These are phyloP conservation scores for Ciconia stormi DNA, from an alignment of 2,113 vertebrate species.

Conservation along the genomic window DNA sequence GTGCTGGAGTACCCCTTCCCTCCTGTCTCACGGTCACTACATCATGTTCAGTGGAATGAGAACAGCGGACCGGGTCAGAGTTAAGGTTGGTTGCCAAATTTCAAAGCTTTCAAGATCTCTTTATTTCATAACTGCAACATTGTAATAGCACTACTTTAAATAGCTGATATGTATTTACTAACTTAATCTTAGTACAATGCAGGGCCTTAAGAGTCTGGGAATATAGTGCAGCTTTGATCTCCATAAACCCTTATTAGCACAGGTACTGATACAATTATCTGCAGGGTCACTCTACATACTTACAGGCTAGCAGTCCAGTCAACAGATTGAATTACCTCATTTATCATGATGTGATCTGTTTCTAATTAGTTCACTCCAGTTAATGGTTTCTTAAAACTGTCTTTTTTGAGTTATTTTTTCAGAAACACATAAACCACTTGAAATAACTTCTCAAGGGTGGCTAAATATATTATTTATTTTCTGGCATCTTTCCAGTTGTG, in stretches of 20 bases:
- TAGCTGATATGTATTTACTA: slow-evolving; percentile 30
- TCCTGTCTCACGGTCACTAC: not conserved
- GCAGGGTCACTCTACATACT: slow-evolving; percentile 9
- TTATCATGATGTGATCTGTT: slow-evolving; percentile 59
- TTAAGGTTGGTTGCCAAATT: slow-evolving; percentile 42
- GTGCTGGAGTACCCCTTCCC: not conserved
- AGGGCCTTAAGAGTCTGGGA: not conserved
- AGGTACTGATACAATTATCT: slow-evolving; percentile 56
- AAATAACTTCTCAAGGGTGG: slow-evolving; percentile 17
- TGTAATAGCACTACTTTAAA: slow-evolving; percentile 40
- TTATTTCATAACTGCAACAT: slow-evolving; percentile 18
- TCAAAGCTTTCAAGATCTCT: slow-evolving; percentile 41
- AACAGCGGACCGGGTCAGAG: not conserved
- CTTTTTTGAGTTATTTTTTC: slow-evolving; percentile 15
- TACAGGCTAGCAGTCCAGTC: slow-evolving; percentile 12
- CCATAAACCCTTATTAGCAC: slow-evolving; percentile 50
- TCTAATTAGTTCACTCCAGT: slow-evolving; percentile 45
- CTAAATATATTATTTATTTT: slow-evolving; percentile 33
- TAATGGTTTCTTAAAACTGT: slow-evolving; percentile 53
- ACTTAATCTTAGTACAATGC: slow-evolving; percentile 27
- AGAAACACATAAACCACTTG: slow-evolving; percentile 39
- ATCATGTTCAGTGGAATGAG: not conserved
- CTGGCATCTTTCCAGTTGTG: slow-evolving; percentile 1
- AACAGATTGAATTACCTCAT: slow-evolving; percentile 48
- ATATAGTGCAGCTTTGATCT: slow-evolving; percentile 48